A percentile compares a stretch with the other conserved stretches of the same genome.
These are phyloP conservation scores for Arvicanthis niloticus DNA, from an alignment of 2,113 vertebrate genomes.

Conservation along the genomic window DNA sequence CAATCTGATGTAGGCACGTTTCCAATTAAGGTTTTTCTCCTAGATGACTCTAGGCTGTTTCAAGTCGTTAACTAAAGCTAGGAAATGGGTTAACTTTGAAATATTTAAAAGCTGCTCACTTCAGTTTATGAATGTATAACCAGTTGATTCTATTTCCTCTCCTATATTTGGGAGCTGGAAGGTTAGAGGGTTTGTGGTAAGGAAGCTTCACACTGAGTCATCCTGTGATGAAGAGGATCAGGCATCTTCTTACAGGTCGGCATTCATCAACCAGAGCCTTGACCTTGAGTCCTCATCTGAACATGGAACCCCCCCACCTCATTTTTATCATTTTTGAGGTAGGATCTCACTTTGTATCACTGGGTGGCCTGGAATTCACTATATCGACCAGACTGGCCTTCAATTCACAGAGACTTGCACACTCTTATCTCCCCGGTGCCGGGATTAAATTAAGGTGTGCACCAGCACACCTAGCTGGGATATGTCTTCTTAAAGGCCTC, in stretches of 20 bases:
- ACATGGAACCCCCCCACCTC: background rate
- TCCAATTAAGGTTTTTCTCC: background rate
- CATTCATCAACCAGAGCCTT: background rate
- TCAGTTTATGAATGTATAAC: background rate
- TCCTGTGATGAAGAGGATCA: background rate
- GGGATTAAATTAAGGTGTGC: background rate
- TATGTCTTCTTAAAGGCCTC: background rate
- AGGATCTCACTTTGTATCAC: background rate
- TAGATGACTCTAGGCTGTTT: background rate
- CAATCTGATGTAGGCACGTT: background rate
- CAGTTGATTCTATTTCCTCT: background rate
- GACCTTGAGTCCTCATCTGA: background rate
- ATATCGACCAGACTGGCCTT: background rate
- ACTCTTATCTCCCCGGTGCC: background rate
- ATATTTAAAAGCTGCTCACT: background rate
- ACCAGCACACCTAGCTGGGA: background rate
- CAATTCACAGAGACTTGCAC: background rate
- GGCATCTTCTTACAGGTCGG: background rate
- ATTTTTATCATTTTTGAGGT: background rate
- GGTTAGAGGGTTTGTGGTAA: background rate
- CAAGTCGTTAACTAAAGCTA: background rate
- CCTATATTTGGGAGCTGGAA: background rate
- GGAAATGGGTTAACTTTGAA: background rate
- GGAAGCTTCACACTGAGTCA: rapidly evolving
- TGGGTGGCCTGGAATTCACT: background rate